Percentiles rank a stretch among this genome's conserved stretches.
Conservation (phyloP, 2,113 vertebrate genomes). For the Toxotes jaculatrix region DNA sequence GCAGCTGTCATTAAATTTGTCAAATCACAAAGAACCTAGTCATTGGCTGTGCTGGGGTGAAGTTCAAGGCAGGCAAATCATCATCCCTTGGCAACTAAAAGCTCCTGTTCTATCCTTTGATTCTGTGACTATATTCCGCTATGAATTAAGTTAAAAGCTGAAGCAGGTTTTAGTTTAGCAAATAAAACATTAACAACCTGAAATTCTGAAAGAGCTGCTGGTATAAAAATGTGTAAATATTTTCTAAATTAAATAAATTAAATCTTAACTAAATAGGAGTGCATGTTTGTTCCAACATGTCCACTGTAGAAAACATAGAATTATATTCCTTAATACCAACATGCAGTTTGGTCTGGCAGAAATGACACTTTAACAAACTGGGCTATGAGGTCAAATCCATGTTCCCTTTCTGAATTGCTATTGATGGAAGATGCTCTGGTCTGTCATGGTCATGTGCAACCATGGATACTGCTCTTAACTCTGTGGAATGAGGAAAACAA, state of each 20-base stretch:
- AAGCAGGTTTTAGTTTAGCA: constrained; percentile 7
- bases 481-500: constrained; percentile 73
- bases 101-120: constrained; percentile 16
- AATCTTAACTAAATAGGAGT: neutral
- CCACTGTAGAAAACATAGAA: neutral
- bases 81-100: constrained; percentile 81
- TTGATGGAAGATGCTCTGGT: constrained; percentile 26
- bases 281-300: neutral
- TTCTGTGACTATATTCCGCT: constrained; percentile 67
- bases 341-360: neutral
- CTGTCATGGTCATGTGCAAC: constrained; percentile 46
- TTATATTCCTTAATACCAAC: neutral
- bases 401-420: neutral
- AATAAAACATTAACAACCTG: neutral
- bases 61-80: constrained; percentile 46
- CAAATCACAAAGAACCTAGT: constrained; percentile 53
- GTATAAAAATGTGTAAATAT: neutral
- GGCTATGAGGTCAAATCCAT: neutral
- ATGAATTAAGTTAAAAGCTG: constrained; percentile 54
- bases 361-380: neutral
- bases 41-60: constrained; percentile 35
- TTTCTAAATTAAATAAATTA: neutral
- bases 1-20: constrained; percentile 14
- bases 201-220: neutral
- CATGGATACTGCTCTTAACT: constrained; percentile 57